Evolutionary conservation across 2,113 vertebrate species (phyloP).

Genomic region (Antennarius striatus): DNA sequence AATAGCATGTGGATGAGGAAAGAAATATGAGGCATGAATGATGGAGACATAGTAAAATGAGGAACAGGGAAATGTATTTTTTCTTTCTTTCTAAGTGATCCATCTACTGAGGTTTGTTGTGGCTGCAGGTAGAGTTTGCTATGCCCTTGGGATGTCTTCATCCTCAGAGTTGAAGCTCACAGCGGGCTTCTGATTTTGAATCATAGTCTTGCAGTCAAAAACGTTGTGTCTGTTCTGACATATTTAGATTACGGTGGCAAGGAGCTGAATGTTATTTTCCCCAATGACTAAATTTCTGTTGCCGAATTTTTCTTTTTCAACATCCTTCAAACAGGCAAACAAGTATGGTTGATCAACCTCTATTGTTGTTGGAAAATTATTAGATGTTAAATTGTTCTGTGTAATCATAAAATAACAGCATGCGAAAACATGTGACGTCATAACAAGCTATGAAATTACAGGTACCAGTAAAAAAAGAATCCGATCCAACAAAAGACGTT

Average conservation of each 20-base stretch:
- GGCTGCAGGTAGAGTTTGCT: conserved; percentile 46
- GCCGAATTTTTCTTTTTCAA: no score
- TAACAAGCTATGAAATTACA: no score
- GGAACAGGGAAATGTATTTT: conserved; percentile 17
- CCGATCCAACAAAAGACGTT: no score
- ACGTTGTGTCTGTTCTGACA: neutral
- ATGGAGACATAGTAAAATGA: conserved; percentile 19
- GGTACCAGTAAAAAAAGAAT: no score
- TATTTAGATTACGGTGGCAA: conserved; percentile 5
- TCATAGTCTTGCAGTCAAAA: conserved; percentile 19
- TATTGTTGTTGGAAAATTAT: no score
- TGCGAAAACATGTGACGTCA: no score
- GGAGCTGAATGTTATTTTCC: no score
- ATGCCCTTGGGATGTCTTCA: conserved; percentile 43
- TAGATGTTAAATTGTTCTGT: no score
- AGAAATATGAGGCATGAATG: conserved; percentile 17
- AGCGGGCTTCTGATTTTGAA: conserved; percentile 31
- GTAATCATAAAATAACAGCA: no score
- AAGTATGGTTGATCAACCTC: no score
- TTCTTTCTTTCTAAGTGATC: conserved; percentile 41
- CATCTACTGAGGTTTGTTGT: conserved; percentile 36
- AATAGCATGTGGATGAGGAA: conserved; percentile 13
- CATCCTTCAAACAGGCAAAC: no score
- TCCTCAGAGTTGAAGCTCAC: conserved; percentile 43
- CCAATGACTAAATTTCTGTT: no score